Conservation (phyloP, 1,140 invertebrate genomes). For the Chelonus insularis region DNA sequence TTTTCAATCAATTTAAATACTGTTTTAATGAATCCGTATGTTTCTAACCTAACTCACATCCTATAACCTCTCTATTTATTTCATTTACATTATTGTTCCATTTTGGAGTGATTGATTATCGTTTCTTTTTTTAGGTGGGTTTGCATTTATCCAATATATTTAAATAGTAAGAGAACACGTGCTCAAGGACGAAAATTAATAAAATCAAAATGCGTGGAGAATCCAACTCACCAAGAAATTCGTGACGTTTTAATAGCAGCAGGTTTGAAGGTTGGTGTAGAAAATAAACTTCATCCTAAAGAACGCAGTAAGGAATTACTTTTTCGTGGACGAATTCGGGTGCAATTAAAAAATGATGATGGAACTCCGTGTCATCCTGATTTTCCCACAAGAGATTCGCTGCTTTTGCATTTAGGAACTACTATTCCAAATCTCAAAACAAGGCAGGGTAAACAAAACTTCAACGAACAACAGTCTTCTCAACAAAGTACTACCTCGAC, state of each 20-base stretch:
- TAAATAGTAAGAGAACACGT: slow-evolving; percentile 91
- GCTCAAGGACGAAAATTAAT: slow-evolving; percentile 83
- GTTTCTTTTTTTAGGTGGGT: slow-evolving; percentile 83
- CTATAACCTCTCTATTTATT: slow-evolving; percentile 27
- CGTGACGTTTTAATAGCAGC: slow-evolving; percentile 83
- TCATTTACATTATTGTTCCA: slow-evolving; percentile 27
- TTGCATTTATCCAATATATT: slow-evolving; percentile 94
- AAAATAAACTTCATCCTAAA: slow-evolving; percentile 92
- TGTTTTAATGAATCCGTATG: too few relatives aligned
- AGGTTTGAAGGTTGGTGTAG: slow-evolving; percentile 84
- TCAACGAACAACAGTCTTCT: slow-evolving; percentile 48
- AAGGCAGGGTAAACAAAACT: slow-evolving; percentile 62
- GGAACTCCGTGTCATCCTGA: slow-evolving; percentile 74
- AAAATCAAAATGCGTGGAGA: slow-evolving; percentile 87
- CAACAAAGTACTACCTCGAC: slow-evolving; percentile 43
- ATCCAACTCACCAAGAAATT: slow-evolving; percentile 93
- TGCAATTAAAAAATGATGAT: slow-evolving; percentile 93
- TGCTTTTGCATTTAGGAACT: slow-evolving; percentile 77
- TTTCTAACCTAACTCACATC: too few relatives aligned
- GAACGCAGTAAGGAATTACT: slow-evolving; percentile 87
- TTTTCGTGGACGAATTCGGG: slow-evolving; percentile 83
- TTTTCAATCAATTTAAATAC: neutral
- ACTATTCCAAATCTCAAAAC: slow-evolving; percentile 93
- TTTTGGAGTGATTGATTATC: slow-evolving; percentile 33
- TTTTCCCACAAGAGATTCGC: slow-evolving; percentile 76